These are phyloP conservation scores for Calidris pugnax DNA, from an alignment of 2,113 vertebrate species.

Conservation along the genomic window DNA sequence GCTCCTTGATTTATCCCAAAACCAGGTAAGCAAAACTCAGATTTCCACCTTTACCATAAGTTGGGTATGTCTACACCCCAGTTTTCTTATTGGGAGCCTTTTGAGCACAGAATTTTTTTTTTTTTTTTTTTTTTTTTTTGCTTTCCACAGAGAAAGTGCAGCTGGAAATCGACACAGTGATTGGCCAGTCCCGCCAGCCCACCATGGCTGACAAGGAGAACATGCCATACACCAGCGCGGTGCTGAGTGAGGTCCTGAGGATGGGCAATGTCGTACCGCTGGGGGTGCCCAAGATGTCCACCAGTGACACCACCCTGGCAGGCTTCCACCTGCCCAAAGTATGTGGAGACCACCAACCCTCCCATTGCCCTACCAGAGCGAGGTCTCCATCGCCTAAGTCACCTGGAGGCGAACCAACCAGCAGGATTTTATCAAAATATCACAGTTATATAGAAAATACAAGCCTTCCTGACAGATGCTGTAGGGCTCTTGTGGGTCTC, in stretches of 20 bases:
- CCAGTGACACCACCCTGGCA: conserved; percentile 72
- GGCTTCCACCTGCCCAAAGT: conserved; percentile 84
- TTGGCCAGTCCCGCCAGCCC: conserved; percentile 71
- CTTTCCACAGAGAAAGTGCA: conserved; percentile 72
- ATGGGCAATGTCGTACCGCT: conserved; percentile 83
- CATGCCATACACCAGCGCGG: conserved; percentile 82
- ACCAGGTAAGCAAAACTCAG: background rate
- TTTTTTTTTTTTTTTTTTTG: background rate
- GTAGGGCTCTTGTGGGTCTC: background rate
- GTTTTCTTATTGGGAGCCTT: background rate
- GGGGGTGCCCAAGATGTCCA: conserved; percentile 76
- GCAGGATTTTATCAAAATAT: background rate
- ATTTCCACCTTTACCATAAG: background rate
- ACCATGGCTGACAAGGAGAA: conserved; percentile 73
- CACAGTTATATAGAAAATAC: background rate
- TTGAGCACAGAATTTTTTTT: background rate
- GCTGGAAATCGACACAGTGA: conserved; percentile 76
- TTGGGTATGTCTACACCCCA: background rate
- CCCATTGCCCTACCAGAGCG: background rate
- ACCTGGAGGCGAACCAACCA: background rate
- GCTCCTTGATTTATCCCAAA: background rate
- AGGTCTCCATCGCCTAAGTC: background rate
- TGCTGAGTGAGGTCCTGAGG: conserved; percentile 86
- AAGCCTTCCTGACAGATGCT: background rate
- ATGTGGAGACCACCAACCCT: background rate